These are phyloP conservation scores for Oceanodroma leucorhoa DNA, from an alignment of 2,797 vertebrate genomes.

Conservation along the genomic window DNA sequence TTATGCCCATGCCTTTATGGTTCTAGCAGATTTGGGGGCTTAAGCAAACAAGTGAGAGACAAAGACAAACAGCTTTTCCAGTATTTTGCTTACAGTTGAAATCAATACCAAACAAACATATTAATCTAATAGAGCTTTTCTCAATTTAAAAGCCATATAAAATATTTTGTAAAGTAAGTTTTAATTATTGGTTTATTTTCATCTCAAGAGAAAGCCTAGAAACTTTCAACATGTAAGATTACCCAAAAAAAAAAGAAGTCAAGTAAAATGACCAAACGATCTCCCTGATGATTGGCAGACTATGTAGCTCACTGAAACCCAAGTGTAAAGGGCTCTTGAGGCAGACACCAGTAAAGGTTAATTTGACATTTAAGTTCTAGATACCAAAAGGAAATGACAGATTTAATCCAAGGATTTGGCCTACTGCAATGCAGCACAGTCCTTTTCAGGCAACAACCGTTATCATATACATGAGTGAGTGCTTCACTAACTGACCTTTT, in stretches of 20 bases:
- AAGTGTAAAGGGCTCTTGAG: not conserved
- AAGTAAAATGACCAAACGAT: not conserved
- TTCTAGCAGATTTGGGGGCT: not conserved
- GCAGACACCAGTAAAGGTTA: not conserved
- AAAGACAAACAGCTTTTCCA: not conserved
- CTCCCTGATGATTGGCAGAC: not conserved
- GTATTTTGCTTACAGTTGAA: not conserved
- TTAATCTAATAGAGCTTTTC: not conserved
- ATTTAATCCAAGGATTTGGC: not conserved
- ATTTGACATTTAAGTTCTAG: not conserved
- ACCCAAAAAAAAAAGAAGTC: not conserved
- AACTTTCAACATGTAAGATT: not conserved
- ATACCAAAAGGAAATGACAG: not conserved
- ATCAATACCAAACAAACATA: not conserved
- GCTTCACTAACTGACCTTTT: not conserved
- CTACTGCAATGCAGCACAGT: not conserved
- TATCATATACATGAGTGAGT: not conserved
- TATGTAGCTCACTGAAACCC: not conserved
- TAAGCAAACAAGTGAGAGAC: not conserved
- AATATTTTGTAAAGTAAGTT: not conserved
- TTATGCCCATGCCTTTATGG: not conserved
- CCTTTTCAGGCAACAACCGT: not conserved
- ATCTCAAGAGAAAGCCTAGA: not conserved
- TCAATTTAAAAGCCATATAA: not conserved
- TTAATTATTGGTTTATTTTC: not conserved